Conservation (phyloP, 2,888 invertebrate species). For the Trissolcus japonicus region DNA sequence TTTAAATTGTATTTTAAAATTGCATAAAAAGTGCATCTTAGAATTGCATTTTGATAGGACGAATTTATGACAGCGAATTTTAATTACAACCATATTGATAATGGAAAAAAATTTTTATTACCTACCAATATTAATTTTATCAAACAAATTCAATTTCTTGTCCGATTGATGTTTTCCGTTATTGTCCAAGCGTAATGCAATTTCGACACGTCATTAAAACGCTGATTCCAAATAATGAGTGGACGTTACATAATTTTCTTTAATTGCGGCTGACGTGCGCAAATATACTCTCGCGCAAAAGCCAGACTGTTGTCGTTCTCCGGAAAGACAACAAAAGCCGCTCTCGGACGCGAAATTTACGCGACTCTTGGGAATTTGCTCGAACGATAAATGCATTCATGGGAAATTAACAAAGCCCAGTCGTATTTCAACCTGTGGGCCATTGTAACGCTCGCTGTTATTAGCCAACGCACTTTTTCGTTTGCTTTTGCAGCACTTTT, state of each 20-base stretch:
- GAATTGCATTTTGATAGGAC: too few species aligned
- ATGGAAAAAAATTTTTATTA: too few species aligned
- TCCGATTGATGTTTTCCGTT: too few species aligned
- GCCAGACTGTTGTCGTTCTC: slow-evolving; percentile 20
- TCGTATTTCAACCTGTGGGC: slow-evolving; percentile 37
- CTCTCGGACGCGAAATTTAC: slow-evolving; percentile 38
- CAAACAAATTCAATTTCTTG: too few species aligned
- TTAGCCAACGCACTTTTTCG: slow-evolving; percentile 16
- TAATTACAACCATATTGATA: too few species aligned
- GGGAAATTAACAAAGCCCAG: slow-evolving; percentile 54
- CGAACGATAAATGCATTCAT: slow-evolving; percentile 49
- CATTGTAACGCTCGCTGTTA: slow-evolving; percentile 18
- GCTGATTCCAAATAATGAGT: slow-evolving; percentile 26
- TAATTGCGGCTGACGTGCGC: slow-evolving; percentile 29
- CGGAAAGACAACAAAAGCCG: slow-evolving; percentile 32
- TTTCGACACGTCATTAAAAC: slow-evolving; percentile 18
- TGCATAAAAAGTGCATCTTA: too few species aligned
- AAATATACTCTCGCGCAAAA: slow-evolving; percentile 2
- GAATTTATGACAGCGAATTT: too few species aligned
- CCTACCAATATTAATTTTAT: too few species aligned
- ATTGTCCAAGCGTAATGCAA: background rate
- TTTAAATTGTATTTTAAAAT: too few species aligned
- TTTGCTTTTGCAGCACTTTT: slow-evolving; percentile 15
- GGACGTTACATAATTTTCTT: slow-evolving; percentile 41
- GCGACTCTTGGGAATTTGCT: slow-evolving; percentile 49